A percentile compares a stretch with the other conserved stretches of the same genome.
Conservation (phyloP, 2,113 vertebrate species). For the Colistium nudipinnis region DNA sequence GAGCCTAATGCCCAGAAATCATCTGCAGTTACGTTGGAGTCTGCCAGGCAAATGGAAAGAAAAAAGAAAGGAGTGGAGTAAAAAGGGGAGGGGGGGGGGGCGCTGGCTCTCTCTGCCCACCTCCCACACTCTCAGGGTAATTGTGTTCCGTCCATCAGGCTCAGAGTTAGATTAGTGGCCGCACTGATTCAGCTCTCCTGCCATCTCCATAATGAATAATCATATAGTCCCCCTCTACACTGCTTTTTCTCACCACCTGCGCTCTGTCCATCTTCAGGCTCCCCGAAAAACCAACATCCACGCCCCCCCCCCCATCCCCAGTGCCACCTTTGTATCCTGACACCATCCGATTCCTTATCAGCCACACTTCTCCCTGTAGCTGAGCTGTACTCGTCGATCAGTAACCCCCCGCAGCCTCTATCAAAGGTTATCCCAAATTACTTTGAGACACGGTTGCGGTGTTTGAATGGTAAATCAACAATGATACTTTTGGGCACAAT, state of each 20-base stretch:
- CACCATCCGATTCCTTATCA: slow-evolving; percentile 39
- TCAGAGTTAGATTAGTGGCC: slow-evolving; percentile 75
- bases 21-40: slow-evolving; percentile 64
- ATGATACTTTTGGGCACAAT: too few species aligned
- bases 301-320: neutral
- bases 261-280: neutral
- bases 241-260: slow-evolving; percentile 17
- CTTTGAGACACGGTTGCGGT: slow-evolving; percentile 6
- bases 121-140: slow-evolving; percentile 61
- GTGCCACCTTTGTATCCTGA: slow-evolving; percentile 12
- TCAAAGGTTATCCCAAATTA: slow-evolving; percentile 47
- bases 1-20: slow-evolving; percentile 75
- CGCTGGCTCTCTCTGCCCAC: slow-evolving; percentile 31
- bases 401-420: slow-evolving; percentile 28
- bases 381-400: slow-evolving; percentile 46
- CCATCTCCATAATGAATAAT: slow-evolving; percentile 73
- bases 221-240: slow-evolving; percentile 54
- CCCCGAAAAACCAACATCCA: too few species aligned
- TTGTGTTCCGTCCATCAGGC: slow-evolving; percentile 76
- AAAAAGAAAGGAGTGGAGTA: neutral
- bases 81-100: too few species aligned
- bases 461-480: slow-evolving; percentile 1
- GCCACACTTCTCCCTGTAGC: neutral
- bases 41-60: slow-evolving; percentile 51
- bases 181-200: slow-evolving; percentile 62